A percentile compares a stretch with the other conserved stretches of the same genome.
Conservation (phyloP, 2,797 vertebrate species). For the Pantherophis alleghaniensis region DNA sequence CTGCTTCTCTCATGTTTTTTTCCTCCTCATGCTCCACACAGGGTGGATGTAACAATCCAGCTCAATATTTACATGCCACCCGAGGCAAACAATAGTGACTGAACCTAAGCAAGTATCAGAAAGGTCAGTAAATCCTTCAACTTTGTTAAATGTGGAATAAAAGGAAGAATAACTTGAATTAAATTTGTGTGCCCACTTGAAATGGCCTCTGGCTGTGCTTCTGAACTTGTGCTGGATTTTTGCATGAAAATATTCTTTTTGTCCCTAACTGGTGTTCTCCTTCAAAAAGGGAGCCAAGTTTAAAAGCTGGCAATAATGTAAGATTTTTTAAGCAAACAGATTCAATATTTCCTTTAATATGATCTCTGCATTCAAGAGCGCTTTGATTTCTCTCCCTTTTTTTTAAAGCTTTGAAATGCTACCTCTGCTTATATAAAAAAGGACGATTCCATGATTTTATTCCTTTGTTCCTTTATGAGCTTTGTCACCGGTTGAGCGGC, state of each 20-base stretch:
- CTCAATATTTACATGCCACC: slow-evolving; percentile 74
- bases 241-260: slow-evolving; percentile 85
- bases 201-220: slow-evolving; percentile 81
- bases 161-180: slow-evolving; percentile 81
- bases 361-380: slow-evolving; percentile 82
- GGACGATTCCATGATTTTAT: slow-evolving; percentile 79
- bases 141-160: slow-evolving; percentile 82
- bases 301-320: slow-evolving; percentile 82
- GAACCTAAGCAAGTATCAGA: slow-evolving; percentile 77
- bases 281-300: slow-evolving; percentile 81
- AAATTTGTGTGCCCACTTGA: slow-evolving; percentile 81
- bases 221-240: slow-evolving; percentile 81
- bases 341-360: slow-evolving; percentile 83
- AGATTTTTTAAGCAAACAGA: slow-evolving; percentile 83
- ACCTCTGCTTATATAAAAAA: slow-evolving; percentile 77
- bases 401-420: slow-evolving; percentile 78
- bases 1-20: slow-evolving; percentile 22
- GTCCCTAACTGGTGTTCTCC: slow-evolving; percentile 79
- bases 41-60: slow-evolving; percentile 69
- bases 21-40: slow-evolving; percentile 68
- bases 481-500: slow-evolving; percentile 76
- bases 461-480: slow-evolving; percentile 82
- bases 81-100: slow-evolving; percentile 72
- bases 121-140: slow-evolving; percentile 81
- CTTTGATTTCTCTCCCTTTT: slow-evolving; percentile 80